Conservation (phyloP, 2,113 vertebrate genomes). For the Phylloscopus trochiloides region DNA sequence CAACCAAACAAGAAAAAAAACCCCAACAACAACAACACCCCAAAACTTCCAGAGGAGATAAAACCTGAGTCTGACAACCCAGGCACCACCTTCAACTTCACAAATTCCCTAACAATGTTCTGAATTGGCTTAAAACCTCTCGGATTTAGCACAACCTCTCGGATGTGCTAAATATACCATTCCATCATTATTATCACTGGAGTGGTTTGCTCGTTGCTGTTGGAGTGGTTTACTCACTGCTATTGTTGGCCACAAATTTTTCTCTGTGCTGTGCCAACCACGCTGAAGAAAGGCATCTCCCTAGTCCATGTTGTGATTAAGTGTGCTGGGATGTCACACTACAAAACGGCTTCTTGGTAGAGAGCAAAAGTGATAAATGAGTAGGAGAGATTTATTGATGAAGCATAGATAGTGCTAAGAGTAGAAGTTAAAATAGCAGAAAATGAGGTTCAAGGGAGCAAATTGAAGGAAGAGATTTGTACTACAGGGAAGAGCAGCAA, state of each 20-base stretch:
- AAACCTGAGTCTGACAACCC: not conserved
- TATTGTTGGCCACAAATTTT: not conserved
- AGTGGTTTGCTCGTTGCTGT: not conserved
- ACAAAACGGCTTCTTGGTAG: not conserved
- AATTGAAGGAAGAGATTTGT: conserved; percentile 63
- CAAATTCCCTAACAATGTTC: not conserved
- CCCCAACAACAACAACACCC: too few relatives aligned
- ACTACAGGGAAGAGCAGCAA: conserved; percentile 35
- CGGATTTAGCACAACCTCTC: not conserved
- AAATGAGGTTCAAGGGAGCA: conserved; percentile 74
- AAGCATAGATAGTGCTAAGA: conserved; percentile 70
- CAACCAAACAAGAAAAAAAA: too few relatives aligned
- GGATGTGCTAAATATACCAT: not conserved
- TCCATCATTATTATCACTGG: not conserved
- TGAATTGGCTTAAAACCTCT: not conserved
- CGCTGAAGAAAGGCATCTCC: not conserved
- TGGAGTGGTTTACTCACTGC: not conserved
- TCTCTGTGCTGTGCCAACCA: not conserved
- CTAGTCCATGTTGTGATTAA: not conserved
- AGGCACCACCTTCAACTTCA: not conserved
- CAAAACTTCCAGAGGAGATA: not conserved
- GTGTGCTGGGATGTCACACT: not conserved
- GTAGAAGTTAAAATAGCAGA: conserved; percentile 74
- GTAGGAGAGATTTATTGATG: conserved; percentile 74
- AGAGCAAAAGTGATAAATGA: conserved; percentile 69